Evolutionary conservation across 1,140 invertebrate genomes (phyloP), one percentile per base, ranked within the genome.

Genomic region (Mamestra configurata): DNA sequence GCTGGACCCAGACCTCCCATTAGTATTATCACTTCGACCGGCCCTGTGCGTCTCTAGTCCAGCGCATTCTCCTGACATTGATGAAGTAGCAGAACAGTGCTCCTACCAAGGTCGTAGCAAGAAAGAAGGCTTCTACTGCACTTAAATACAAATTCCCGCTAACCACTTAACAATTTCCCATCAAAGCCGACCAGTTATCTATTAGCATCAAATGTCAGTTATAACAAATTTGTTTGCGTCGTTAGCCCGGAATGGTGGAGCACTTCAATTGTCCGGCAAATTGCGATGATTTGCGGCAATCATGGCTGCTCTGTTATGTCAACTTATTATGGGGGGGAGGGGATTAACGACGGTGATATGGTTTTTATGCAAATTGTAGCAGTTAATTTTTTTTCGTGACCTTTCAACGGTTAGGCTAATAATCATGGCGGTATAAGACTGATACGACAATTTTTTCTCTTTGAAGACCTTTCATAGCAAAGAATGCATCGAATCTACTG

Each of bases 221-320:
- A 80, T 80, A 77, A 66, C 61, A 76, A 79, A 80, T 80, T 59
- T 80, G 46, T 83, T 80, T 80, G 20, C 37, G 15, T 55, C 71
- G 79, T 79, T 81, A 81, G 40, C 43, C 13, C 51, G 27, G 11
- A 49, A 49, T 13, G 57, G 73, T 71, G 37, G 75, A 35, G 55
- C 68, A 79, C 57, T 59, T 78, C 90, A 90, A 90, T 90, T 92
- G 86, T 84, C 78, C 82, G 11, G 83, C 85, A 80, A 90, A 92
- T 92, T 90, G 88, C 84, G 82, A 79, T 86, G 87, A 92, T 90
- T 91, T 88, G 77, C 61, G 22, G 82, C 79, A 86, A 88, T 88
- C 86, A 84, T 35, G 55, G 40, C 24, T 57, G 46, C 57, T 31
- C 76, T 37, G 13, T 78, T 49, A 66, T 70, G 66, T 70, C 37